Evolutionary conservation across 2,797 vertebrate species (phyloP).

Genomic region (Mionectes olivaceus): DNA sequence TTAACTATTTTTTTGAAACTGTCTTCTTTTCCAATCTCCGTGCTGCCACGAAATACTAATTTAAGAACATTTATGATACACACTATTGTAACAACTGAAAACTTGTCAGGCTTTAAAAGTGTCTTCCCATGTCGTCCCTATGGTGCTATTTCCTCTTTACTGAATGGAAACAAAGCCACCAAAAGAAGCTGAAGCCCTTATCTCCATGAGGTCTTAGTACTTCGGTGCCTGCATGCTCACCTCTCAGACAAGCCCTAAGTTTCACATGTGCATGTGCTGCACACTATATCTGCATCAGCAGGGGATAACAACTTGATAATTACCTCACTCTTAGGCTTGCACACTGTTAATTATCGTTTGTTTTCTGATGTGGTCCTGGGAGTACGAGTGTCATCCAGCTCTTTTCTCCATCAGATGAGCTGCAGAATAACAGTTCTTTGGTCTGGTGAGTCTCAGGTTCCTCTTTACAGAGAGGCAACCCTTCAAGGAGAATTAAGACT

Average conservation of each 20-base stretch:
- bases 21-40: not conserved
- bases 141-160: not conserved
- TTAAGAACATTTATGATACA: not conserved
- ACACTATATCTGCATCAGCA: not conserved
- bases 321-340: not conserved
- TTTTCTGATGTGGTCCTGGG: not conserved
- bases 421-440: not conserved
- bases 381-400: fast-evolving
- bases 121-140: not conserved
- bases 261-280: not conserved
- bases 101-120: not conserved
- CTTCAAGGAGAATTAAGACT: not conserved
- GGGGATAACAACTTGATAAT: not conserved
- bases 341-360: fast-evolving
- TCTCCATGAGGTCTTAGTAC: not conserved
- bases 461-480: not conserved
- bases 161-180: not conserved
- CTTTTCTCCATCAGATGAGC: not conserved
- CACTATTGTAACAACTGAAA: not conserved
- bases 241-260: fast-evolving
- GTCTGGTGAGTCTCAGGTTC: not conserved
- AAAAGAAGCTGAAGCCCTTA: not conserved
- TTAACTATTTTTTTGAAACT: not conserved
- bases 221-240: not conserved
- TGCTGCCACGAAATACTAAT: not conserved